A percentile compares a stretch with the other conserved stretches of the same genome.
These are phyloP conservation scores for Holotrichia oblita DNA, from an alignment of 1,140 invertebrate species.

Conservation along the genomic window DNA sequence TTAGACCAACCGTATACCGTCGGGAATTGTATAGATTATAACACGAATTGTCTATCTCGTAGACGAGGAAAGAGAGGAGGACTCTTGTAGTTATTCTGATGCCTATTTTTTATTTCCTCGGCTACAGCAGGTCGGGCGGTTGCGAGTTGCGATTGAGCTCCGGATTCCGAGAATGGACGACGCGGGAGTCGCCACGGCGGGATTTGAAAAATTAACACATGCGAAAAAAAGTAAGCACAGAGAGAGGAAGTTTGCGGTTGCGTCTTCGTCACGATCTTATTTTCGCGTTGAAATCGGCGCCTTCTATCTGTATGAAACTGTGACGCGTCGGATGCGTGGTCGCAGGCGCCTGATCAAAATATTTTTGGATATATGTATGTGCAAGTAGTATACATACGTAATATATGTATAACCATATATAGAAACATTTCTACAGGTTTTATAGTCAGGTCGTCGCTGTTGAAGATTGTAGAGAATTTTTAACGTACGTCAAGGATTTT, in stretches of 20 bases:
- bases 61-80: background rate
- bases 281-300: background rate
- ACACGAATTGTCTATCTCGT: background rate
- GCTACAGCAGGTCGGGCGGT: background rate
- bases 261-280: conserved; percentile 1
- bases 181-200: conserved; percentile 2
- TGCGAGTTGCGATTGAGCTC: background rate
- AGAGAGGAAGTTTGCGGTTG: conserved; percentile 5
- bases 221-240: background rate
- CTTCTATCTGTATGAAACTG: background rate
- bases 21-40: background rate
- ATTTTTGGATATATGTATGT: background rate
- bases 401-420: too few species aligned
- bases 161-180: background rate
- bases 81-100: background rate
- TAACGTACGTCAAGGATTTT: too few species aligned
- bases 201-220: background rate
- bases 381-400: too few species aligned
- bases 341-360: background rate
- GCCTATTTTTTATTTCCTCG: background rate
- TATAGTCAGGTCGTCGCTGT: too few species aligned
- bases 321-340: background rate
- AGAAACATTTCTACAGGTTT: too few species aligned
- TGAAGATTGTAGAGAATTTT: too few species aligned
- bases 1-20: background rate